These are phyloP conservation scores for Drosophila azteca DNA, from an alignment of 1,140 invertebrate species.

Conservation along the genomic window DNA sequence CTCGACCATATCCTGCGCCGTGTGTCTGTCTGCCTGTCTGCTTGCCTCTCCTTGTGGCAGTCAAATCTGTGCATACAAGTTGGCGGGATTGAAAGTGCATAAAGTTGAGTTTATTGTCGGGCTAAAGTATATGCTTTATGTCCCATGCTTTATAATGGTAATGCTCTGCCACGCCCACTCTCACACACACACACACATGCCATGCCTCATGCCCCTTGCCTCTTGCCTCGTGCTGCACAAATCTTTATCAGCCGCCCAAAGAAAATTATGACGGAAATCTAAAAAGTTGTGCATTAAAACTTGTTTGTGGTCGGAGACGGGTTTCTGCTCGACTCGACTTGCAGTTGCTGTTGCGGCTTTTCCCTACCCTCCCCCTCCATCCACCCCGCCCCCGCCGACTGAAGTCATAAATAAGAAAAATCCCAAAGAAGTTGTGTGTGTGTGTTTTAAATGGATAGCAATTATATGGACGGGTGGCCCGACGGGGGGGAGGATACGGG, in stretches of 20 bases:
- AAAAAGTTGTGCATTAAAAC: constrained; percentile 82
- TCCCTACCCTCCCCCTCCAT: background rate
- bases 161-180: constrained; percentile 29
- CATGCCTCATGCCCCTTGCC: background rate
- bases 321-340: constrained; percentile 60
- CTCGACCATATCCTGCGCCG: too few species aligned
- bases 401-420: constrained; percentile 61
- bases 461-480: constrained; percentile 42
- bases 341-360: constrained; percentile 14
- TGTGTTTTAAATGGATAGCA: constrained; percentile 63
- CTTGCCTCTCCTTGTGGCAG: constrained; percentile 40
- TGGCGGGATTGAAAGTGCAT: constrained; percentile 79
- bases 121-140: constrained; percentile 81
- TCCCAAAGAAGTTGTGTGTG: constrained; percentile 29
- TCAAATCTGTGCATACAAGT: constrained; percentile 81
- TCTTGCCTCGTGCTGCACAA: constrained; percentile 18
- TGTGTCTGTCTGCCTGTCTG: too few species aligned
- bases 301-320: constrained; percentile 61
- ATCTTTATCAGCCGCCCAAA: constrained; percentile 73
- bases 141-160: constrained; percentile 68
- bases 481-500: too few species aligned
- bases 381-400: background rate
- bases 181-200: background rate
- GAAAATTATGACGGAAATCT: constrained; percentile 81
- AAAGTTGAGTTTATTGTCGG: constrained; percentile 80